Evolutionary conservation across 2,113 vertebrate genomes (phyloP), one percentile per base, ranked within the genome.

Genomic region (Pseudopipra pipra): DNA sequence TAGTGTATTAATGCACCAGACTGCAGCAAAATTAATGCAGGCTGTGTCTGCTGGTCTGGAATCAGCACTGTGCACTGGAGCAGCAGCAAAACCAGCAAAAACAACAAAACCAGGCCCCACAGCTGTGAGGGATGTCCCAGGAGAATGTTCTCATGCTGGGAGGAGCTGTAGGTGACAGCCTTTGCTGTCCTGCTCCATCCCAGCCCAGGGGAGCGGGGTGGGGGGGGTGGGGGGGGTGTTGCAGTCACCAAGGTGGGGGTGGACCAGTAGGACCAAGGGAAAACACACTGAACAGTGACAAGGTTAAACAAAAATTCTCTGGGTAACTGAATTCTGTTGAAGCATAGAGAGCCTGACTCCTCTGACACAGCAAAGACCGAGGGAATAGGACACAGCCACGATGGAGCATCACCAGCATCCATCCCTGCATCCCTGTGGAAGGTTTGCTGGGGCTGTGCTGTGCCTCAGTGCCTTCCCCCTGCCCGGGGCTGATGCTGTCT

Each of bases 21-120:
- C 73, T 96, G 95, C 95, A 95, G 93, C 84, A 86, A 44, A 77
- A 91, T 65, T 47, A 71, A 59, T 12, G 43, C 58, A 11, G 70
- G 33, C 93, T 61, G 70, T 79, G 79, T 74, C 43, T 91, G 79
- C 83, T 11, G 80, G 92, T 54, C 78, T 81, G 39, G 31, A 33
- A 24, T 51, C 89, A 44, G 23, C 14, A 0, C 61, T 2, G 17
- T 0, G 3, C 78, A 2, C 63, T 19, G 9, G 10, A 33, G 74
- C 47, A 6, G 85, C 85, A 56, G 41, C 41, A 46, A 13, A 39
- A 24, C 7, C 65, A 6, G 76, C 55, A 56, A 56, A 33, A 22
- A 2, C 81, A 55, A 37, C 49, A 54, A 11, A 39, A 20, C 11
- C 62, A 8, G 76, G 27, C 56, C 61, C 1, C 0, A 46, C 8